Base-by-base conservation (phyloP, 37 sponge, comb jelly and placozoan genomes). In the Petrosia ficiformis region DNA sequence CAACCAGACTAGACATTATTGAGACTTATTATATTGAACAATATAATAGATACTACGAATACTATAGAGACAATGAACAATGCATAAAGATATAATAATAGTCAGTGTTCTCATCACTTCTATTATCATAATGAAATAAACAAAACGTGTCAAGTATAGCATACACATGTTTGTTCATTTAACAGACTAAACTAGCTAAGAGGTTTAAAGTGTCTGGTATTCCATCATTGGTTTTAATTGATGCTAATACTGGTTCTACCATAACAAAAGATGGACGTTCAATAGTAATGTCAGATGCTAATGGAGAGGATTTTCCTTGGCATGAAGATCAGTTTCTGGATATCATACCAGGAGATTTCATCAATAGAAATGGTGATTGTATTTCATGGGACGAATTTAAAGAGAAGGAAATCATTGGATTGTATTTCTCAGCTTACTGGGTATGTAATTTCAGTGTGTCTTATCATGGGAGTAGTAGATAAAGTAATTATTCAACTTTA, bases 371-470 rank as follows among this genome's bases (percentile, higher is more conserved):
- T 2, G 81, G 77, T 3, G 25, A 43, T 11, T 71, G 76, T 2
- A 72, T 52, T 57, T 42, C 25, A 0, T 74, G 78, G 64, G 74
- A 67, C 3, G 86, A 83, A 1, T 40, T 93, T 26, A 81, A 93
- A 42, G 87, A 77, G 1, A 87, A 85, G 30, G 14, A 48, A 48
- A 39, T 77, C n/a, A 44, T 97, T 35, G 98, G 89, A 10, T 3
- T 97, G 26, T 97, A 93, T 78, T 93, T 97, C 73, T 93, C 94
- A 19, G 98, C 98, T 42, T 90, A 93, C 41, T 97, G 98, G 98
- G 95, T 89, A 82, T 73, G 89, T 73, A 3, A 2, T 36, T n/a
- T 3, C 31, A 31, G 26, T 54, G 4, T n/a, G n/a, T n/a, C n/a
- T n/a, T n/a, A n/a, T n/a, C n/a, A n/a, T n/a, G n/a, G n/a, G n/a